Conservation (phyloP, 2,113 vertebrate genomes). For the Gracilinanus agilis region DNA sequence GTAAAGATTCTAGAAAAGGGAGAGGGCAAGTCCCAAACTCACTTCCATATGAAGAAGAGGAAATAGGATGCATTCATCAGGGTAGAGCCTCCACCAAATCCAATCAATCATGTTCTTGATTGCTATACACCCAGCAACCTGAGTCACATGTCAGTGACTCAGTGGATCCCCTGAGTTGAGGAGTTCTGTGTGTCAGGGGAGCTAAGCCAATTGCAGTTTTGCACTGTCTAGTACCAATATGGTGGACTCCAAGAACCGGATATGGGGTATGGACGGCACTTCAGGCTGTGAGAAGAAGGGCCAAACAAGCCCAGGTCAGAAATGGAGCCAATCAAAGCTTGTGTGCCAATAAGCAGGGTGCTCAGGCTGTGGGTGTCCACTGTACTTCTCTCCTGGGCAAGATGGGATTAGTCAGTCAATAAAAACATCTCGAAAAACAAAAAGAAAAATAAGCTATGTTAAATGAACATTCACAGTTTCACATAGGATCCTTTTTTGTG, state of each 20-base stretch:
- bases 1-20: too few species aligned
- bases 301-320: not conserved
- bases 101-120: too few species aligned
- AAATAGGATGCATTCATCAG: too few species aligned
- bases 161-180: not conserved
- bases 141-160: too few species aligned
- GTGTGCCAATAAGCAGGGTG: not conserved
- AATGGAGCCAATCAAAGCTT: not conserved
- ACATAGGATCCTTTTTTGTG: not conserved
- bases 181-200: not conserved
- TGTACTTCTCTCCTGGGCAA: not conserved
- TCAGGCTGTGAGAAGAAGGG: not conserved
- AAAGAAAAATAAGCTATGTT: not conserved
- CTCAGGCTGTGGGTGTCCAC: not conserved
- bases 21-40: too few species aligned
- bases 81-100: too few species aligned
- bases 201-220: not conserved
- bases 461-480: not conserved
- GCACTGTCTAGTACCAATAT: not conserved
- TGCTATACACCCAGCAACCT: too few species aligned
- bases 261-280: not conserved
- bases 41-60: too few species aligned
- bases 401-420: not conserved
- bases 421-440: not conserved
- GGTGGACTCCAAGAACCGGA: not conserved